These are phyloP conservation scores for Drosophila burlai DNA, from an alignment of 1,140 invertebrate species.

Conservation along the genomic window DNA sequence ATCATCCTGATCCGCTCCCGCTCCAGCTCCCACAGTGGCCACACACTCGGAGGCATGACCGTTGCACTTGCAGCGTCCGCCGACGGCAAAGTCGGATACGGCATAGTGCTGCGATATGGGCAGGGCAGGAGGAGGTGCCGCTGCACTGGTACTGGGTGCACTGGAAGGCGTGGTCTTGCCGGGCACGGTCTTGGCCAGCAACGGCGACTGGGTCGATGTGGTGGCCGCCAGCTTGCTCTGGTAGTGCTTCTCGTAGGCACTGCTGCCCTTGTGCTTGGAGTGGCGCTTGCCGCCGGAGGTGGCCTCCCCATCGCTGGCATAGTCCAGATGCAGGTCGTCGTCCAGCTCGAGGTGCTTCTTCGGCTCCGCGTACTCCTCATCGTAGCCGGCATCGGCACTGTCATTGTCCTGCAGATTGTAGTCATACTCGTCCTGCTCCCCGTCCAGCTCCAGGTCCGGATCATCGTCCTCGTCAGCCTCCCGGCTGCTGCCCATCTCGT, in stretches of 20 bases:
- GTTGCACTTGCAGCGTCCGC: conserved; percentile 99
- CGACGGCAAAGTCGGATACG: conserved; percentile 98
- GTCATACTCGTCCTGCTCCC: conserved; percentile 74
- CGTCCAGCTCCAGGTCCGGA: conserved; percentile 76
- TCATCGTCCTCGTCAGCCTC: conserved; percentile 75
- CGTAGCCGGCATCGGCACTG: conserved; percentile 81
- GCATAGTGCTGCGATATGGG: conserved; percentile 91
- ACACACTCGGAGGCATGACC: conserved; percentile 97
- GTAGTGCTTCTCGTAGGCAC: conserved; percentile 74
- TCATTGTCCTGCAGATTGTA: conserved; percentile 83
- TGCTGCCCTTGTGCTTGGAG: conserved; percentile 67
- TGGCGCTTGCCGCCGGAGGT: conserved; percentile 31
- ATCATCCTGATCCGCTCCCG: conserved; percentile 49
- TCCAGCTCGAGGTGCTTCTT: conserved; percentile 81
- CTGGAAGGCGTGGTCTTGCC: conserved; percentile 17
- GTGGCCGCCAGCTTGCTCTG: conserved; percentile 64
- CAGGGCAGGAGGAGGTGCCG: conserved; percentile 62
- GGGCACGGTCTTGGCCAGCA: conserved; percentile 7
- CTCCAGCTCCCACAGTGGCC: conserved; percentile 35
- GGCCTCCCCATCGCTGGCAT: conserved; percentile 73
- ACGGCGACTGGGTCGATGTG: conserved; percentile 3
- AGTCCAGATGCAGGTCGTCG: conserved; percentile 77
- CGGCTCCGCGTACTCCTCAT: conserved; percentile 82
- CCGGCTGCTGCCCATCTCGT: conserved; percentile 74
- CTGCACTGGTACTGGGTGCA: conserved; percentile 29